Evolutionary conservation across 2,888 invertebrate genomes (phyloP), one percentile per base, ranked within the genome.

Genomic region (Halictus ligatus): DNA sequence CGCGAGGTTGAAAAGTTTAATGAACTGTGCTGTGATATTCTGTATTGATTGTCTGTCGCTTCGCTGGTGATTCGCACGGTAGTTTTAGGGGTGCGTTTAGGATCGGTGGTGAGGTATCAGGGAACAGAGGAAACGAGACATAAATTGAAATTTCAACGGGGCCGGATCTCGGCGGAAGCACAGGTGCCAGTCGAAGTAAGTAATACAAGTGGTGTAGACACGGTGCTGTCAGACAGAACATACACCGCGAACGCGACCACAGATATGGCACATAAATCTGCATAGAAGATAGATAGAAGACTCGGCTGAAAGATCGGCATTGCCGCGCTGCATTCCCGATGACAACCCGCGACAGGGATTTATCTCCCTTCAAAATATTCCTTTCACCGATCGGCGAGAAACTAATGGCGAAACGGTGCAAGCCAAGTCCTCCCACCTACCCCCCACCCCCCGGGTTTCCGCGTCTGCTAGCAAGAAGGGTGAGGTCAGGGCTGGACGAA

Each of bases 331-430:
- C 43, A 71, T 78, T 83, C 75, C 71, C 54, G 50, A 43, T 75
- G 64, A 83, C 84, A 64, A 40, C 46, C 60, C 25, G 25, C 35
- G 78, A 84, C 84, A 60, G 29, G 72, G 72, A 85, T 85, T 85
- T 84, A 85, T 85, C 79, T 78, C 84, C 60, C 48, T 75, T 84
- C 78, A 78, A 73, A 75, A 75, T 72, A 46, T 84, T 84, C 54
- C 75, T 78, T 84, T 85, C 84, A 58, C 54, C 84, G 64, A 75
- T 78, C 71, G 78, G 40, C 71, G 60, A 60, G 78, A 58, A 71
- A 72, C 50, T 75, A 84, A 78, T 60, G 84, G 78, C 75, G 78
- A 74, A 74, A 75, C 15, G 75, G 72, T 40, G 25, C 64, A 50
- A 67, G 48, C 64, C 60, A 48, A 76, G 84, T 72, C 75, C 74